Evolutionary conservation across 1,140 invertebrate species (phyloP), one percentile per base, ranked within the genome.

Genomic region (Holotrichia oblita): DNA sequence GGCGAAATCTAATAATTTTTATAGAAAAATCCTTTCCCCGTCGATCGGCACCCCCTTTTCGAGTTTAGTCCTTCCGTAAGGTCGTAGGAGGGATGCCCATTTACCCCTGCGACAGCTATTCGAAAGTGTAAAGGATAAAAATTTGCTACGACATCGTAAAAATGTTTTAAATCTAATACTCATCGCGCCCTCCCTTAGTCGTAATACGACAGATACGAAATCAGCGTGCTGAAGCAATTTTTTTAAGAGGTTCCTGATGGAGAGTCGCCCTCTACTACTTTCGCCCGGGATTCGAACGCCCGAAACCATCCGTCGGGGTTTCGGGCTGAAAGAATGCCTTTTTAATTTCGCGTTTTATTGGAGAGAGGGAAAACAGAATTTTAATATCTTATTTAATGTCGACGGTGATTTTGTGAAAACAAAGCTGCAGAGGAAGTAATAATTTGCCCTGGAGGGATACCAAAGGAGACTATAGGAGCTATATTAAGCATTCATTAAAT

Each of bases 141-240:
- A 55, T 55, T 55, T 55, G 48, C 48, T 55, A 55, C 48, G 48
- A 55, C 48, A 17, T 55, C 48, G 48, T 55, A 55, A 55, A 55
- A 55, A 55, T 55, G 48, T 55, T 55, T 55, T 55, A 55, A 55
- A 55, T 55, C 48, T 55, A 55, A 55, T 17, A 17, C 48, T 55
- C 48, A 55, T 55, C 48, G 48, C 48, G 27, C 27, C 27, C 27
- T 34, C 27, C 48, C 17, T 6, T 4, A 55, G 48, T 17, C 48
- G 12, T 14, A 6, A 17, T 17, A n/a, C 48, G 2, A n/a, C 44
- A 55, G 48, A 55, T 55, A 17, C 48, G 48, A 55, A 55, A 55
- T 55, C 48, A 17, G 48, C 48, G 48, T 55, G 48, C 48, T 55
- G 14, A 55, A 55, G 48, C 48, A 55, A 55, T 55, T 55, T 55